Evolutionary conservation across 2,888 invertebrate species (phyloP), one percentile per base, ranked within the genome.

Genomic region (Itoplectis maculator): DNA sequence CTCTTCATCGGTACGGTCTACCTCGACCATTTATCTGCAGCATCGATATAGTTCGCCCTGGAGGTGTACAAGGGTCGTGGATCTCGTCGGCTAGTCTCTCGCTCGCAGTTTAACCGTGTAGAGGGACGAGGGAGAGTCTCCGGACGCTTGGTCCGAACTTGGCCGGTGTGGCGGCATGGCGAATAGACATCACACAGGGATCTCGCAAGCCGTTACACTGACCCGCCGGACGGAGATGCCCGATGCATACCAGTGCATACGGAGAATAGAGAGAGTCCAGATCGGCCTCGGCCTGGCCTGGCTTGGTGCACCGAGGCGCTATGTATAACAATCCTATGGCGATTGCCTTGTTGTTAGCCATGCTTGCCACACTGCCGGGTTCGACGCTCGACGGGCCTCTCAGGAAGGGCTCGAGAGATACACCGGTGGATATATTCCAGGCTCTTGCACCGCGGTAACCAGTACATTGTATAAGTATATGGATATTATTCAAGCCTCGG

Each of bases 251-350:
- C 75, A 70, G 81, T 59, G 81, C 68, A 76, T 61, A 79, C 63
- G 47, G 76, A 73, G 82, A 79, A 77, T 56, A 42, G 70, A 66
- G 70, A 66, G 77, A 74, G 54, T n/a, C 75, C 74, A 63, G 84
- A 73, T 83, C 74, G 81, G n/a, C n/a, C 66, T 65, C n/a, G n/a
- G n/a, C n/a, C n/a, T n/a, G n/a, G 56, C 9, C 13, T 18, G 47
- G 74, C 47, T 65, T 84, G 81, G 86, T 84, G 86, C 85, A 85
- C 68, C 66, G 84, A 82, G 82, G 78, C 86, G 87, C 87, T 89
- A 88, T 89, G 88, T 89, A 88, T 88, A 88, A 89, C 88, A 88
- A 90, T 88, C 86, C 84, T 82, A 83, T 86, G 23, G 72, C 84
- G 89, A 89, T 90, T 89, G 90, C 88, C 75, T 73, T 70, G 72